A percentile compares a stretch with the other conserved stretches of the same genome.
phyloP scores from a whole-genome alignment of 2,888 invertebrate genomes.

The Dasypolia templi region DNA sequence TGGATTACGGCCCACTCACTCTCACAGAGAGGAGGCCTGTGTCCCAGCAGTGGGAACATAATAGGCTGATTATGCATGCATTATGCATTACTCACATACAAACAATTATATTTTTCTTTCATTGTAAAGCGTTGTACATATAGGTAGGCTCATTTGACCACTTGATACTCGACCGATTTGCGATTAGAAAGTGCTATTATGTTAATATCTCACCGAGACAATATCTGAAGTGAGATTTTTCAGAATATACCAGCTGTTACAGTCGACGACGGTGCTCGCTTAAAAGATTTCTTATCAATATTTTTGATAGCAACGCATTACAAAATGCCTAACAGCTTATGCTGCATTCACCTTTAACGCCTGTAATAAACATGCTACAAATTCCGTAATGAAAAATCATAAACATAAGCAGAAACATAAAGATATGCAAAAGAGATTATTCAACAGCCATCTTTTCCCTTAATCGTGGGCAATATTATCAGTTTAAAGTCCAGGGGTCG shows the following conservation, averaged over 20 bases:
- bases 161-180: too few relatives aligned
- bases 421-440: constrained; percentile 56
- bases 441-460: constrained; percentile 47
- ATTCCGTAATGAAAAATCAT: constrained; percentile 43
- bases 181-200: too few relatives aligned
- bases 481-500: constrained; percentile 44
- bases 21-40: too few relatives aligned
- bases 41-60: too few relatives aligned
- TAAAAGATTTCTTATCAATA: not conserved
- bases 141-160: not conserved
- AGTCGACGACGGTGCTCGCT: not conserved
- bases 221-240: not conserved
- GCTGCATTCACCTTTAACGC: constrained; percentile 16
- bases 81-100: not conserved
- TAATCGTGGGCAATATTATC: constrained; percentile 48
- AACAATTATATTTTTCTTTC: not conserved
- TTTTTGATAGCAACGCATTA: not conserved
- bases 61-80: too few relatives aligned
- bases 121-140: not conserved
- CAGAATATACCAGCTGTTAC: not conserved
- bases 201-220: not conserved
- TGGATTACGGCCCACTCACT: too few relatives aligned
- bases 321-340: not conserved
- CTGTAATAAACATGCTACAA: constrained; percentile 33
- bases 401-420: constrained; percentile 34